These are phyloP conservation scores for Orthosia gothica DNA, from an alignment of 2,888 invertebrate species.

Conservation along the genomic window DNA sequence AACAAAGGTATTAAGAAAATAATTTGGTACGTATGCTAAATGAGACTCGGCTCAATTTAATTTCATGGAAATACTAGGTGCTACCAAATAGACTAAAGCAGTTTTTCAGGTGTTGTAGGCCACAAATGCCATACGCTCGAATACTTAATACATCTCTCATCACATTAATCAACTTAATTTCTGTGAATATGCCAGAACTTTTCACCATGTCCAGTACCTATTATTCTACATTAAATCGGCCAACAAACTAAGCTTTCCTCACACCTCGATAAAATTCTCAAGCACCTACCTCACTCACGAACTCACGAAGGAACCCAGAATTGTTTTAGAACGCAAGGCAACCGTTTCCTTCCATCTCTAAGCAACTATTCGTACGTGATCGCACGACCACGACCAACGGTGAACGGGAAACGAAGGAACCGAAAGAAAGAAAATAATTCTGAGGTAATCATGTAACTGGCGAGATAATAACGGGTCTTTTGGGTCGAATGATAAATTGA, in stretches of 20 bases:
- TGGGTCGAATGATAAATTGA: slow-evolving; percentile 66
- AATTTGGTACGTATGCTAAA: too few species aligned
- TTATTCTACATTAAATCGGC: background rate
- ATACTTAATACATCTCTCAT: too few species aligned
- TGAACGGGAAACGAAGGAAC: slow-evolving; percentile 21
- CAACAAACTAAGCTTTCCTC: slow-evolving; percentile 2
- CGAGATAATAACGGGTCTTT: slow-evolving; percentile 62
- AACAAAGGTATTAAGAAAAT: too few species aligned
- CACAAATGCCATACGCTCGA: too few species aligned
- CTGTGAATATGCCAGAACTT: too few species aligned
- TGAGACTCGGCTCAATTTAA: too few species aligned
- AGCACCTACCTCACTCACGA: slow-evolving; percentile 16
- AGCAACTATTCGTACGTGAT: slow-evolving; percentile 64
- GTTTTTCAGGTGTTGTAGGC: too few species aligned
- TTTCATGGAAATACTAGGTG: too few species aligned
- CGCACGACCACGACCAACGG: slow-evolving; percentile 36
- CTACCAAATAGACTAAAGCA: too few species aligned
- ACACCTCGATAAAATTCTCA: slow-evolving; percentile 29
- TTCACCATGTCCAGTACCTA: too few species aligned
- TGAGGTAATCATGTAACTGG: slow-evolving; percentile 68
- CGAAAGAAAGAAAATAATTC: slow-evolving; percentile 62
- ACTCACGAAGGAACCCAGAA: slow-evolving; percentile 31
- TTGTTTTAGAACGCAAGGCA: slow-evolving; percentile 51
- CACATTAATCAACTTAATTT: too few species aligned
- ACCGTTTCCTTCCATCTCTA: slow-evolving; percentile 37